Base-by-base conservation (phyloP, 2,797 vertebrate species). In the Chiroxiphia lanceolata region DNA sequence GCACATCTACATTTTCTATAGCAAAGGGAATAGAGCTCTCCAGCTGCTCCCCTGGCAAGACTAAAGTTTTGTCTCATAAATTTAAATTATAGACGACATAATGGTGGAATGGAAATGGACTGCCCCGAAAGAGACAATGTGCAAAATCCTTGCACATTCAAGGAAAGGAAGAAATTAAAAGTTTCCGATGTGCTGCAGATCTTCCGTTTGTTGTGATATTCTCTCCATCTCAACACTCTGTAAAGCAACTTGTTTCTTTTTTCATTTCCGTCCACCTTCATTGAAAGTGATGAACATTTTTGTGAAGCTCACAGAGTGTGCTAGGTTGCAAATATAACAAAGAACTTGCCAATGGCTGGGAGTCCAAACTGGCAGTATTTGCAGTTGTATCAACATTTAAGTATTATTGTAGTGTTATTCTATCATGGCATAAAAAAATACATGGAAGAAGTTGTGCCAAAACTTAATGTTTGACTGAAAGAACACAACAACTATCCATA, bases 11-110 rank as follows among this genome's bases (percentile, higher is more conserved):
- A 92, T 97, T 97, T 97, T 97, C 96, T 80, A 77, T 93, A 82
- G 96, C 89, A 97, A 97, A 97, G 89, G 88, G 94, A 96, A 94
- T 93, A 95, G 92, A 97, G 90, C 16, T 56, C 94, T 97, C 96
- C 97, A 98, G 97, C 96, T 98, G 97, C 97, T 98, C 89, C 89
- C 84, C 95, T 97, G 96, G 97, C 95, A 97, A 98, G 94, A 94
- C 85, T 97, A 72, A 95, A 97, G 92, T 95, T 98, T 98, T 97
- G 94, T 96, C 97, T 97, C 77, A 83, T 98, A 97, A 97, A 98
- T 97, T 97, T 98, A 98, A 98, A 98, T 98, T 97, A 98, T 97
- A 97, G 92, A 98, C 98, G 97, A 97, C 95, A 97, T 97, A 96
- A 96, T 96, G 95, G 94, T 95, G 83, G 94, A 95, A 97, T 97